phyloP scores from a whole-genome alignment of 2,113 vertebrate species.

The Nestor notabilis region DNA sequence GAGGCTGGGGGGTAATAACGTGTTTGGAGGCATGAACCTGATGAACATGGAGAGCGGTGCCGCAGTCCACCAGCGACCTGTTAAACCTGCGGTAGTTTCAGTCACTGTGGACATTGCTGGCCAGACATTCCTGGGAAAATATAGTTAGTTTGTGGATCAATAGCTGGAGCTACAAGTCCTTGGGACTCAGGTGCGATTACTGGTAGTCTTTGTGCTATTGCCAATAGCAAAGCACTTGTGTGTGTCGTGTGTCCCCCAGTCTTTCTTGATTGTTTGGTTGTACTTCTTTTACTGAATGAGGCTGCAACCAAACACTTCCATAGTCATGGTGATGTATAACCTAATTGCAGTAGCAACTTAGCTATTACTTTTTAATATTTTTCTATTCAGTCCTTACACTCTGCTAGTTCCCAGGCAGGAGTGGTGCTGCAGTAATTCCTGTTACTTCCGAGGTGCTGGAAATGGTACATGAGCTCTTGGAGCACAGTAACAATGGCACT shows the following conservation, averaged over 20 bases:
- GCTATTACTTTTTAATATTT: background rate
- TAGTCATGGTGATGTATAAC: background rate
- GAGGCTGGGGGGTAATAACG: background rate
- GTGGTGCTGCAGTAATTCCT: fast-evolving
- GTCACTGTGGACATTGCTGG: background rate
- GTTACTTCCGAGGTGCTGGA: fast-evolving
- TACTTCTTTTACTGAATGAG: background rate
- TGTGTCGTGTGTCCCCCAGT: background rate
- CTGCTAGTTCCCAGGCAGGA: background rate
- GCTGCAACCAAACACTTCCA: background rate
- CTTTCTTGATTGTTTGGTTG: background rate
- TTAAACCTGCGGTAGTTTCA: background rate
- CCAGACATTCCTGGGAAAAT: background rate
- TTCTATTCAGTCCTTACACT: background rate
- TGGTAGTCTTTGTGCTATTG: background rate
- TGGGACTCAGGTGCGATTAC: background rate
- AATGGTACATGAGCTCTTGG: background rate
- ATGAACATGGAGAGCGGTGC: background rate
- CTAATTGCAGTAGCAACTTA: background rate
- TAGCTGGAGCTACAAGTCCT: background rate
- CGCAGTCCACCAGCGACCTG: fast-evolving
- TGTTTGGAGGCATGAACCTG: background rate
- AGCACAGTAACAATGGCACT: fast-evolving
- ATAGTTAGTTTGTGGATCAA: background rate
- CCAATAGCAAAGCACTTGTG: background rate